Evolutionary conservation across 2,113 vertebrate species (phyloP).

Genomic region (Oxyura jamaicensis): DNA sequence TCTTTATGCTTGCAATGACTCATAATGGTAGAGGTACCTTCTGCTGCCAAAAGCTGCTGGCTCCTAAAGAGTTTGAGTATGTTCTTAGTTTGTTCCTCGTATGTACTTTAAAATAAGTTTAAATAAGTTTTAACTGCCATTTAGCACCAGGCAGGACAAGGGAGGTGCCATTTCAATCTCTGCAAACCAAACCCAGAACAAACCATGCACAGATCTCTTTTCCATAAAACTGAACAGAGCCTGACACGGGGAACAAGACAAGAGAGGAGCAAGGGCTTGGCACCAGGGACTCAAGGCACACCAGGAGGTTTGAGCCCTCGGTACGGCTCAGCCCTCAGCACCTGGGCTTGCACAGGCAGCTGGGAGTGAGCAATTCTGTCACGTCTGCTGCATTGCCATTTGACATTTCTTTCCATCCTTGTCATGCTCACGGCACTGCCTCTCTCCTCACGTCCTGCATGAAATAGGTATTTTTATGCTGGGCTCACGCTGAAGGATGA

Average conservation of each 20-base stretch:
- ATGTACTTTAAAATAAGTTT: not conserved
- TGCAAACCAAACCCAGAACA: not conserved
- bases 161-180: not conserved
- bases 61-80: not conserved
- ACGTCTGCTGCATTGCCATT: not conserved
- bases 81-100: not conserved
- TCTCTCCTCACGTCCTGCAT: not conserved
- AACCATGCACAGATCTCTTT: not conserved
- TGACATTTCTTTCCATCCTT: not conserved
- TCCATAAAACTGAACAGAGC: not conserved
- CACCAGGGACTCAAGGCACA: too few species aligned
- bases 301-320: not conserved
- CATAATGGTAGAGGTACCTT: not conserved
- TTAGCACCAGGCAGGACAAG: not conserved
- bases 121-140: not conserved
- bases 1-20: not conserved
- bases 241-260: not conserved
- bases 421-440: not conserved
- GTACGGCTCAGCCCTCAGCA: not conserved
- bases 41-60: not conserved
- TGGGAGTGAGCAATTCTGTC: rapidly evolving
- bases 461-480: rapidly evolving
- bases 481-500: not conserved
- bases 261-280: not conserved
- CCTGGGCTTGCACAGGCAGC: not conserved